Base-by-base conservation (phyloP, 2,797 vertebrate species). In the Bovichtus variegatus region DNA sequence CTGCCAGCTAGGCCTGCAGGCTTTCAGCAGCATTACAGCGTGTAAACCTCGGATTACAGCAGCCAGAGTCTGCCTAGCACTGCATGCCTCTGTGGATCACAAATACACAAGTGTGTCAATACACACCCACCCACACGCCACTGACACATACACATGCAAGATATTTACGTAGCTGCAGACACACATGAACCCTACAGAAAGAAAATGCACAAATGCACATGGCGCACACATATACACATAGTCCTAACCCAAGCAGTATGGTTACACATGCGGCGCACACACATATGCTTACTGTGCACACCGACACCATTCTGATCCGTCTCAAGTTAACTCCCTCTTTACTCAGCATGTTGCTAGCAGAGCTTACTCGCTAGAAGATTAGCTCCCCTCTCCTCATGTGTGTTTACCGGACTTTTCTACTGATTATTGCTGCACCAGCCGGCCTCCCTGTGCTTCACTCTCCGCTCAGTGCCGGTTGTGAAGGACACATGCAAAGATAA, bases 11-110 rank as follows among this genome's bases (percentile, higher is more conserved):
- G 87, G 85, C 88, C 91, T 90, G 85, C 89, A 92, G 92, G 93
- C 91, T 91, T 91, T 85, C 83, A 83, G 91, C 77, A 91, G 93
- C 90, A 95, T 95, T 95, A 95, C 95, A 93, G 89, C 89, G 68
- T 95, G 94, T 96, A 95, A 96, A 95, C 88, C 91, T 82, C 69
- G 91, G 94, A 96, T 95, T 95, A 95, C 92, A 92, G 88, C 86
- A 86, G 81, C 87, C 85, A 68, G 70, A 84, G 80, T 86, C 87
- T 87, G 84, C 86, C 81, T 81, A 50, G 80, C 85, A 82, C 89
- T 87, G 84, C 85, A 84, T 89, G 92, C 85, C 91, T 90, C 84
- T 89, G 83, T 83, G 87, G 93, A 91, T 92, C 92, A 87, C 71
- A 86, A 81, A 89, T 84, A 87, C 82, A 85, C 80, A 80, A 82